phyloP scores from a whole-genome alignment of 1,140 invertebrate species.

The Ylistrum balloti region DNA sequence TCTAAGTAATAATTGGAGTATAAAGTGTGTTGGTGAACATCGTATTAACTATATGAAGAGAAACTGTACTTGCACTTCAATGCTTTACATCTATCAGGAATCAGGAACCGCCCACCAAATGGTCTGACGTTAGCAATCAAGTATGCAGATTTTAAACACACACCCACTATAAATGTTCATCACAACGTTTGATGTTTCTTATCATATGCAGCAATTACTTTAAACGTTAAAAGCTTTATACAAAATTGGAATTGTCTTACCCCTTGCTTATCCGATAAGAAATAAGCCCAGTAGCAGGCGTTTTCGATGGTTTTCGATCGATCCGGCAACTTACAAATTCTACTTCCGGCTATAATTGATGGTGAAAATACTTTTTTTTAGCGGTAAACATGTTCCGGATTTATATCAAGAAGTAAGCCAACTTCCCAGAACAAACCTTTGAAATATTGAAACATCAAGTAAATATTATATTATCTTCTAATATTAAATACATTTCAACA shows the following conservation, averaged over 20 bases:
- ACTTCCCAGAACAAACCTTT: too few species aligned
- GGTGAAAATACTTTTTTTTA: too few species aligned
- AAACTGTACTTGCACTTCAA: too few species aligned
- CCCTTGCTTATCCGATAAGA: not conserved
- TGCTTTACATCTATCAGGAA: too few species aligned
- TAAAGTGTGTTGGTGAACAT: too few species aligned
- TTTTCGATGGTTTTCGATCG: constrained; percentile 20
- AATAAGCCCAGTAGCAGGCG: not conserved
- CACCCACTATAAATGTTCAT: not conserved
- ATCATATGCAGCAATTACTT: not conserved
- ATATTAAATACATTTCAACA: too few species aligned
- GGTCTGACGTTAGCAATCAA: not conserved
- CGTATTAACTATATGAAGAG: too few species aligned
- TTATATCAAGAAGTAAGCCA: too few species aligned
- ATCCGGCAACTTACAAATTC: constrained; percentile 13
- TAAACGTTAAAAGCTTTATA: not conserved
- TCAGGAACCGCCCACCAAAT: constrained; percentile 29
- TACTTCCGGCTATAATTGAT: constrained; percentile 18
- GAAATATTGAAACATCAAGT: too few species aligned
- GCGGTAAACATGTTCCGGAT: too few species aligned
- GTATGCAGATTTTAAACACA: not conserved
- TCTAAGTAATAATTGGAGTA: too few species aligned
- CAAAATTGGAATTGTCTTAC: not conserved
- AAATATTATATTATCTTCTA: too few species aligned
- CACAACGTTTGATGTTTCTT: not conserved